These are phyloP conservation scores for Myotis vivesi DNA, from an alignment of 2,797 vertebrate genomes.

Conservation along the genomic window DNA sequence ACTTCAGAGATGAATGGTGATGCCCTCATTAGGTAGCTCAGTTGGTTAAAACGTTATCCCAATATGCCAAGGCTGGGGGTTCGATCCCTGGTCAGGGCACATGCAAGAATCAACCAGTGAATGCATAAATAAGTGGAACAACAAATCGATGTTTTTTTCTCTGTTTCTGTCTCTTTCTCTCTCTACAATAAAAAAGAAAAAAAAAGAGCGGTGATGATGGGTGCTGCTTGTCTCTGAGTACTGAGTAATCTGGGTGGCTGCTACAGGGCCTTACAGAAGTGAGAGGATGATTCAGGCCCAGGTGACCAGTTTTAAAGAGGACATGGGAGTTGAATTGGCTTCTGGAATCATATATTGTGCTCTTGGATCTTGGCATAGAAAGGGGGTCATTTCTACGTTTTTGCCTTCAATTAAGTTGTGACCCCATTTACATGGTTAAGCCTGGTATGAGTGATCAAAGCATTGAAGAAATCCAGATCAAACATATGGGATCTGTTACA, in stretches of 20 bases:
- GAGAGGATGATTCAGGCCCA: not conserved
- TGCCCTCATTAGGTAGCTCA: too few species aligned
- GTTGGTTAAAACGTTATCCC: too few species aligned
- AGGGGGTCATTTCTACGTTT: not conserved
- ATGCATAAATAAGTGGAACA: too few species aligned
- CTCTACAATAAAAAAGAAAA: too few species aligned
- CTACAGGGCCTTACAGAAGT: too few species aligned
- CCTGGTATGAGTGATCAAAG: not conserved
- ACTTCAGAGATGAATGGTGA: not conserved
- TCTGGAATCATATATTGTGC: not conserved
- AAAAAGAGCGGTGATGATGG: not conserved
- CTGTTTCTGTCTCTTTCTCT: too few species aligned
- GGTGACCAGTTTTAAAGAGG: not conserved
- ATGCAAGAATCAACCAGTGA: too few species aligned
- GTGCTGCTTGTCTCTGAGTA: too few species aligned
- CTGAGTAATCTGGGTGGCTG: not conserved
- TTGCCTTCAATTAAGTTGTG: not conserved
- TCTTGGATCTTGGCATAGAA: not conserved
- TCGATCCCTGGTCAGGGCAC: too few species aligned
- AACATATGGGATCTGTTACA: not conserved
- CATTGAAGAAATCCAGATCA: not conserved
- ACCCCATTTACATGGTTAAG: not conserved
- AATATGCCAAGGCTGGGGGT: too few species aligned
- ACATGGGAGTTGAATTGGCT: too few species aligned
- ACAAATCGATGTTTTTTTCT: too few species aligned